phyloP scores from a whole-genome alignment of 2,797 vertebrate species.

The Chelon auratus region DNA sequence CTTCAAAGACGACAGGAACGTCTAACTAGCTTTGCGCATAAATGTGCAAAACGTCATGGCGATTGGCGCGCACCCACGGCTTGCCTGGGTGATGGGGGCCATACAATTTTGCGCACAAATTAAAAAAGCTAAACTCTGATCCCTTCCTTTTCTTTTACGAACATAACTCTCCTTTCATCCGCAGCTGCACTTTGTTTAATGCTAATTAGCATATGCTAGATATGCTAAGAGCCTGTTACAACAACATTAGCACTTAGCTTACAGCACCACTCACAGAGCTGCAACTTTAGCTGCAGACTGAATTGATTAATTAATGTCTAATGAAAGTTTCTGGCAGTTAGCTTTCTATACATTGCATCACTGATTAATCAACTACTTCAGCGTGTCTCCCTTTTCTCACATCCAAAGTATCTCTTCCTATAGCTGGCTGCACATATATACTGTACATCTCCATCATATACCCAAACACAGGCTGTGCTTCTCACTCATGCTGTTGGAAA shows the following conservation, averaged over 20 bases:
- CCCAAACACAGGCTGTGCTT: conserved; percentile 10
- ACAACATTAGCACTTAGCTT: conserved; percentile 1
- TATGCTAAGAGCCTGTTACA: too few relatives aligned
- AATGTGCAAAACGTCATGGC: too few relatives aligned
- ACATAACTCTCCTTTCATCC: not conserved
- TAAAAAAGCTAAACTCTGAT: not conserved
- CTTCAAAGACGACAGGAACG: too few relatives aligned
- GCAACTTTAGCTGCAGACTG: not conserved
- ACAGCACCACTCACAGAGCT: not conserved
- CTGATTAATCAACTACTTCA: not conserved
- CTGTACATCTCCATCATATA: not conserved
- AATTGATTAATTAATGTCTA: not conserved
- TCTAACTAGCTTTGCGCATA: too few relatives aligned
- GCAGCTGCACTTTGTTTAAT: not conserved
- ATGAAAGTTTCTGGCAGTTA: not conserved
- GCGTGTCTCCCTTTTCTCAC: not conserved
- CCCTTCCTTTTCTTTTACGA: not conserved
- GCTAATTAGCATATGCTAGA: not conserved
- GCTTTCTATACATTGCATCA: not conserved
- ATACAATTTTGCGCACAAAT: too few relatives aligned
- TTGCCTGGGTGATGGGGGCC: too few relatives aligned
- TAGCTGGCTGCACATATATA: not conserved
- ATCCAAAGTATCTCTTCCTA: not conserved
- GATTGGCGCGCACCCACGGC: too few relatives aligned
- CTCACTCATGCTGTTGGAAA: conserved; percentile 49